A percentile compares a stretch with the other conserved stretches of the same genome.
Conservation (phyloP, 2,797 vertebrate genomes). For the Chaetodon trifasciatus region DNA sequence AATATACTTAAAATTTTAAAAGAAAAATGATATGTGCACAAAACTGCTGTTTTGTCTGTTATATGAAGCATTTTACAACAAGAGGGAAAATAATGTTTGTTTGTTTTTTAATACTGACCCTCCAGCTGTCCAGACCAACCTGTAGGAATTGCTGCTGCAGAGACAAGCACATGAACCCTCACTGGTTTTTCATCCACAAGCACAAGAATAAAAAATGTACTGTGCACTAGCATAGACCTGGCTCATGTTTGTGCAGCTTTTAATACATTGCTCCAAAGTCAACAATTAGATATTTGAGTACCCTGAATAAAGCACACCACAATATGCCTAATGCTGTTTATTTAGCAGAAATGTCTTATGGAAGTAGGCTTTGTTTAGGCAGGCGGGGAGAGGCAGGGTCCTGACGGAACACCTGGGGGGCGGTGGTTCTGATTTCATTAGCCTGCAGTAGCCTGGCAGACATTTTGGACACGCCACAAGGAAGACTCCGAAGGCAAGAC, state of each 20-base stretch:
- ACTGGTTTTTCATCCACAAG: neutral
- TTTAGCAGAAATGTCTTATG: no score
- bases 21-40: neutral
- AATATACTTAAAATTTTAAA: neutral
- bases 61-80: neutral
- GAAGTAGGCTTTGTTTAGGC: no score
- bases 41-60: neutral
- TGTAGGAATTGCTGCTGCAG: neutral
- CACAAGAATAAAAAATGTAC: no score
- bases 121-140: constrained; percentile 5
- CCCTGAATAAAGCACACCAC: no score
- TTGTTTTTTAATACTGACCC: neutral
- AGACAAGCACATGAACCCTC: neutral
- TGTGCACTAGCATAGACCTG: neutral
- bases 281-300: no score
- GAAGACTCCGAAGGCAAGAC: no score
- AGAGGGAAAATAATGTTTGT: constrained; percentile 12
- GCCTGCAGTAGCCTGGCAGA: no score
- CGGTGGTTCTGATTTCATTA: no score
- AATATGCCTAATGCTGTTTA: no score
- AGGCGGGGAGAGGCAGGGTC: no score
- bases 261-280: neutral
- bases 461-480: no score
- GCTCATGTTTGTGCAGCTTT: neutral
- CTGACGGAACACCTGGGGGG: no score